Percentiles rank a stretch among this genome's conserved stretches.
phyloP scores from a whole-genome alignment of 2,888 invertebrate species.

The Troides helena region DNA sequence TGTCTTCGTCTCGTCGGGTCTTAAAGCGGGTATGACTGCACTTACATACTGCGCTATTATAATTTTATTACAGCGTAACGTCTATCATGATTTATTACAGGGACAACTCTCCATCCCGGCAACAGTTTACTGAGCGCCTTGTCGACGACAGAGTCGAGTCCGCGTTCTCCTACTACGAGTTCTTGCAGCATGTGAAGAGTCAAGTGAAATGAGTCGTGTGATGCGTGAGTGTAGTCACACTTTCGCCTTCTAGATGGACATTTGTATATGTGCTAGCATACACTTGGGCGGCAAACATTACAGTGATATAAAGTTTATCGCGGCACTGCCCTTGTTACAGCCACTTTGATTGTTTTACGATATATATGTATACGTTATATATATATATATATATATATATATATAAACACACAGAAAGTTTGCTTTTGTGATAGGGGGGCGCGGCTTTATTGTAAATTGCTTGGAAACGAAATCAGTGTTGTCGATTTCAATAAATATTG shows the following conservation, averaged over 20 bases:
- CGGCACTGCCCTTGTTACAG: constrained; percentile 27
- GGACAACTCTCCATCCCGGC: constrained; percentile 93
- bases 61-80: neutral
- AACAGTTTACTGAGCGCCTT: constrained; percentile 91
- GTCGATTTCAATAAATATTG: constrained; percentile 13
- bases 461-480: constrained; percentile 4
- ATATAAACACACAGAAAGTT: neutral
- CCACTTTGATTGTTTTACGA: neutral
- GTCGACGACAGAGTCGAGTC: constrained; percentile 97
- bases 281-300: constrained; percentile 4
- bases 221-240: constrained; percentile 41
- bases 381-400: too few species aligned
- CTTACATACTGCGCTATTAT: too few species aligned
- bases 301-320: constrained; percentile 17
- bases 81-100: constrained; percentile 80
- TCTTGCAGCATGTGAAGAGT: constrained; percentile 95
- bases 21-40: too few species aligned
- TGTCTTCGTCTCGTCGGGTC: too few species aligned
- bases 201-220: constrained; percentile 88
- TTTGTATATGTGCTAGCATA: constrained; percentile 8
- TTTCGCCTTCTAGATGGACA: constrained; percentile 35
- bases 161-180: constrained; percentile 98
- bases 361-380: neutral
- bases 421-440: constrained; percentile 9
- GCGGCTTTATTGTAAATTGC: constrained; percentile 24